Evolutionary conservation across 1,140 invertebrate genomes (phyloP), one percentile per base, ranked within the genome.

Genomic region (Drepana arcuata): DNA sequence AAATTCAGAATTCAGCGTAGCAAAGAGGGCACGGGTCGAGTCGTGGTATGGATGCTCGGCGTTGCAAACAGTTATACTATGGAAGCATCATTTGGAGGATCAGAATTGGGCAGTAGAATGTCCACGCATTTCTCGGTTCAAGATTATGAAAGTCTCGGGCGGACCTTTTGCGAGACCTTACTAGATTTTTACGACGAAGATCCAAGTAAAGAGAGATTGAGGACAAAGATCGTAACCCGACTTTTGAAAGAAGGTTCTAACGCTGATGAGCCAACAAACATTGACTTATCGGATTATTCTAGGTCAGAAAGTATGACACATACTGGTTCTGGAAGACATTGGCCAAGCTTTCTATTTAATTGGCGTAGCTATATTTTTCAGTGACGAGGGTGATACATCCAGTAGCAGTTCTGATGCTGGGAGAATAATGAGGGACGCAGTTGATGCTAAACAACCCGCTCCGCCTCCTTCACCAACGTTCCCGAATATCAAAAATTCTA

Each of bases 1-100:
- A 96, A 96, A 83, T 97, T 97, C 73, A 90, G 93, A 59, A 90
- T 97, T 36, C 95, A 97, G 70, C 91, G 93, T 34, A 92, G 90
- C 45, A 97, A 97, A 84, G 95, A 97, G 84, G 95, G 95, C 1
- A 97, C 95, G 6, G 95, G 95, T 3, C 82, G 96, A 36, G 92
- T 97, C 7, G 95, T 97, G 0, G 91, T 96, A 53, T 97, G 95
- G 94, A 92, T 95, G 84, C 90, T 97, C 88, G 95, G 95, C 7
- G 92, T 97, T 11, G 89, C 91, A 28, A 95, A 97, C 56, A 97
- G 95, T 74, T 98, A 95, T 68, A 98, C 95, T 1, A 90, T 98
- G 87, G 96, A 98, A 82, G 94, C 95, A 1, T 96, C 95, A 0
- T 95, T 97, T 82, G 94, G 93, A 37, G 95, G 95, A 6, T 94